Conservation (phyloP, 2,888 invertebrate species). For the Eurois occulta region DNA sequence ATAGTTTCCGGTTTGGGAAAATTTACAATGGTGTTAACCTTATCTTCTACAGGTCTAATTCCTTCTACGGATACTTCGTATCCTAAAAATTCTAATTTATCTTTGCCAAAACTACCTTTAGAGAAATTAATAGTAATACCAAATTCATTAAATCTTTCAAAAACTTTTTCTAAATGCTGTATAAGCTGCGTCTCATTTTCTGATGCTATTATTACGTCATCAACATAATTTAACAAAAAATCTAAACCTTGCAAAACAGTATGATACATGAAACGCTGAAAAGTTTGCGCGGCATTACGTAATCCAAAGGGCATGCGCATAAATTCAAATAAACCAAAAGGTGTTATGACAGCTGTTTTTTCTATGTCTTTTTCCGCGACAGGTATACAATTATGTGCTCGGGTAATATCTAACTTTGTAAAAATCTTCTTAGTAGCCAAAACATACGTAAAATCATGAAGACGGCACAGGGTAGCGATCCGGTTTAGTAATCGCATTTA, state of each 20-base stretch:
- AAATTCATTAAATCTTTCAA: conserved; percentile 11
- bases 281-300: conserved; percentile 13
- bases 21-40: not conserved
- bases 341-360: conserved; percentile 11
- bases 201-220: conserved; percentile 28
- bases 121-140: conserved; percentile 28
- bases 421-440: conserved; percentile 10
- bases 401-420: conserved; percentile 4
- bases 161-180: conserved; percentile 8
- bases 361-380: conserved; percentile 2
- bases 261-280: conserved; percentile 31
- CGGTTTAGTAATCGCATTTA: not conserved
- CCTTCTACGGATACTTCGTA: conserved; percentile 18
- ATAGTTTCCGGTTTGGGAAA: conserved; percentile 6
- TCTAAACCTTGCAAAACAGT: conserved; percentile 19
- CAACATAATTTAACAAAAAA: conserved; percentile 30
- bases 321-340: conserved; percentile 3
- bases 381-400: conserved; percentile 15
- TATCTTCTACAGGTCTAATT: conserved; percentile 11
- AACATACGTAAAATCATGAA: conserved; percentile 11
- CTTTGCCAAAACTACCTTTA: conserved; percentile 18
- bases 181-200: not conserved
- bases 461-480: not conserved
- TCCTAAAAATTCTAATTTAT: conserved; percentile 7
- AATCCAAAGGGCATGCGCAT: conserved; percentile 19